Evolutionary conservation across 2,797 vertebrate genomes (phyloP).

Genomic region (Knipowitschia caucasica): DNA sequence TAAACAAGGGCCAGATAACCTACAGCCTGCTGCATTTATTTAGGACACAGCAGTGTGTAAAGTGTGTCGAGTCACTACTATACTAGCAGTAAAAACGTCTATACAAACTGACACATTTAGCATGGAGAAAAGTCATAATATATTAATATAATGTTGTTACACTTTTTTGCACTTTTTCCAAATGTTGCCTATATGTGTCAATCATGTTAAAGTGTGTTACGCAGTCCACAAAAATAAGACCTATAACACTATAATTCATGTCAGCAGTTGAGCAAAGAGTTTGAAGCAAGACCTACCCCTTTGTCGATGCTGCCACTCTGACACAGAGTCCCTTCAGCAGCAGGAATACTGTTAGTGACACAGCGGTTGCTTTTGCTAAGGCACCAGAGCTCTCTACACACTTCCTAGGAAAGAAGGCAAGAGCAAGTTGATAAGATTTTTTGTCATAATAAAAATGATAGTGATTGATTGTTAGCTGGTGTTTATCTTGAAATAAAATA

Average conservation of each 20-base stretch:
- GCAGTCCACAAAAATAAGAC: too few relatives aligned
- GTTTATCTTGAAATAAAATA: conserved; percentile 15
- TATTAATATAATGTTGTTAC: too few relatives aligned
- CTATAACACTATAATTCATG: neutral
- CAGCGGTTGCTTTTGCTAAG: conserved; percentile 99
- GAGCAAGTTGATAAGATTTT: conserved; percentile 95
- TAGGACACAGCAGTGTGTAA: too few relatives aligned
- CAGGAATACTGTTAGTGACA: conserved; percentile 97
- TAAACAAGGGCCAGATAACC: conserved; percentile 70
- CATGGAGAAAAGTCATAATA: too few relatives aligned
- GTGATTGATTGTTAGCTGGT: conserved; percentile 38
- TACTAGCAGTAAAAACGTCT: too few relatives aligned
- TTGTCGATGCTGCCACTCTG: conserved; percentile 96
- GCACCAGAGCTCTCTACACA: conserved; percentile 99
- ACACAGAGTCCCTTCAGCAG: conserved; percentile 94
- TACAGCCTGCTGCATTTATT: conserved; percentile 42
- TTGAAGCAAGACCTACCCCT: conserved; percentile 81
- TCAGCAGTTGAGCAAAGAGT: neutral
- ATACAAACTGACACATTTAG: too few relatives aligned
- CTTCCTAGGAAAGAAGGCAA: conserved; percentile 99
- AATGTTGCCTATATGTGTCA: too few relatives aligned
- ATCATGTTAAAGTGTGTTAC: too few relatives aligned
- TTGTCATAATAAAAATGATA: conserved; percentile 16
- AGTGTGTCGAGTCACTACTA: too few relatives aligned
- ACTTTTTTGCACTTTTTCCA: too few relatives aligned